Conservation (phyloP, 2,888 invertebrate genomes). For the Tenthredo notha region DNA sequence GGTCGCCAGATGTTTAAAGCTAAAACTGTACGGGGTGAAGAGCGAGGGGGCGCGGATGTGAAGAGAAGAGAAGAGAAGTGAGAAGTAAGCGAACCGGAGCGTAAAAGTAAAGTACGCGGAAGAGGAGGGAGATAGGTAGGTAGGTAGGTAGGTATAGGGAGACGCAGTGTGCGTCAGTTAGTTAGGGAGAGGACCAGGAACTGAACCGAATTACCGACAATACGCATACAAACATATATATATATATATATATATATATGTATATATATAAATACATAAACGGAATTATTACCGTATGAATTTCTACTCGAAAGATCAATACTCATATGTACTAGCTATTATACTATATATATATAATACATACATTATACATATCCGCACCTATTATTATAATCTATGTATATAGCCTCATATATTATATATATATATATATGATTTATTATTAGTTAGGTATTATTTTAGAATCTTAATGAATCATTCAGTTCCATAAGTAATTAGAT, state of each 20-base stretch:
- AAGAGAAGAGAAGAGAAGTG: conserved; percentile 74
- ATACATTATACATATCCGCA: neutral
- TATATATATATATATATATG: neutral
- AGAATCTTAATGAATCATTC: neutral
- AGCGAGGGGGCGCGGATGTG: conserved; percentile 61
- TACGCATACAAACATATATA: neutral
- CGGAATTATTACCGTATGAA: neutral
- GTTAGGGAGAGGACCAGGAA: conserved; percentile 27
- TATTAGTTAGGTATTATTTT: no score
- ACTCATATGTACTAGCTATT: neutral
- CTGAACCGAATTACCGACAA: conserved; percentile 1
- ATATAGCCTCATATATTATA: no score
- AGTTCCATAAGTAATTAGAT: neutral
- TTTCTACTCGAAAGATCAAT: neutral
- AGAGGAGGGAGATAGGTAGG: conserved; percentile 27
- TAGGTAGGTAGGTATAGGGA: no score
- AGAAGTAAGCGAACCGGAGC: conserved; percentile 67
- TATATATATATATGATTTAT: no score
- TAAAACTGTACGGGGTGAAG: neutral
- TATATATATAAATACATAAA: neutral
- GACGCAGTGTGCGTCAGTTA: conserved; percentile 22
- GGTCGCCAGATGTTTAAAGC: conserved; percentile 31
- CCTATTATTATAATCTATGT: neutral
- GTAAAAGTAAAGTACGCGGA: neutral
- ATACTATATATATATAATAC: neutral